Percentiles rank a stretch among this genome's conserved stretches.
Conservation (phyloP, 2,797 vertebrate species). For the Morus bassanus region DNA sequence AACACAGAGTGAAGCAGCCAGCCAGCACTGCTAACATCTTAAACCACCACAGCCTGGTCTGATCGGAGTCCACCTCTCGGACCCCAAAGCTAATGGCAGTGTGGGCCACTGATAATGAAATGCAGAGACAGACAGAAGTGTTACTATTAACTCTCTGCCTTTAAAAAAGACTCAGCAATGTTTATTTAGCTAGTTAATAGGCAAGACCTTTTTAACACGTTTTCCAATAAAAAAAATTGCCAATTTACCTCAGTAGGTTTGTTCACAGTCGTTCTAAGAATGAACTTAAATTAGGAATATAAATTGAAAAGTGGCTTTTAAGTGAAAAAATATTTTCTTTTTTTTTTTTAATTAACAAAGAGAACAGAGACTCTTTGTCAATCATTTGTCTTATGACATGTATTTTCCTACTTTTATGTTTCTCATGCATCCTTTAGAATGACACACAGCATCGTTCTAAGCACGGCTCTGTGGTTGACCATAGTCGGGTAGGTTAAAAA, state of each 20-base stretch:
- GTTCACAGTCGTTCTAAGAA: neutral
- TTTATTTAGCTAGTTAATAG: neutral
- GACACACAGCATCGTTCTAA: constrained; percentile 75
- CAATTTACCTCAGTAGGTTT: neutral
- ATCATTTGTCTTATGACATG: constrained; percentile 28
- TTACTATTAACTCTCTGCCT: neutral
- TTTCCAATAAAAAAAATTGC: neutral
- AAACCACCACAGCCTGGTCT: neutral
- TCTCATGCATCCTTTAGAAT: constrained; percentile 72
- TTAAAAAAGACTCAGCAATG: neutral
- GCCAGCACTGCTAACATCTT: neutral
- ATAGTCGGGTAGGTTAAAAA: constrained; percentile 86
- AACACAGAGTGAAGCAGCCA: neutral
- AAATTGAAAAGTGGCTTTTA: neutral
- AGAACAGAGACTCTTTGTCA: constrained; percentile 22
- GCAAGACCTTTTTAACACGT: neutral
- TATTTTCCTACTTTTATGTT: constrained; percentile 62
- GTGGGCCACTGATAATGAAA: neutral
- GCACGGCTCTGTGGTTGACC: constrained; percentile 83
- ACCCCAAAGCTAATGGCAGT: neutral
- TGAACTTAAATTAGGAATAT: neutral
- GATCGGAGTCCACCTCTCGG: neutral
- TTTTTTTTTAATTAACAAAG: neutral
- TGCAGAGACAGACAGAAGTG: neutral
- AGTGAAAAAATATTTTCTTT: neutral